Evolutionary conservation across 2,888 invertebrate species (phyloP).

Genomic region (Graphium colonna): DNA sequence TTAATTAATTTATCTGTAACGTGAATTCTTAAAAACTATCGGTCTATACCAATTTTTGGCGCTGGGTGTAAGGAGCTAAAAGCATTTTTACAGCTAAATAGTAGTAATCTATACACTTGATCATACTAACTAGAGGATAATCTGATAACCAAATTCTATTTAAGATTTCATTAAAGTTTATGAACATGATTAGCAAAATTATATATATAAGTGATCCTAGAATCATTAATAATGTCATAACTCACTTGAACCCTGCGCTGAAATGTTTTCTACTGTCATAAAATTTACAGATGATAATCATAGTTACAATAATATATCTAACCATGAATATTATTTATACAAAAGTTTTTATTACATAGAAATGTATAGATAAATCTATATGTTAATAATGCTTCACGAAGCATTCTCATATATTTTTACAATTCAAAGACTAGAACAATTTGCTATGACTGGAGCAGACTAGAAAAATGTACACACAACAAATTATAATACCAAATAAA

Average conservation of each 20-base stretch:
- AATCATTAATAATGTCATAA: not conserved
- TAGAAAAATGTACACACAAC: constrained; percentile 30
- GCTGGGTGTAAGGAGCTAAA: constrained; percentile 6
- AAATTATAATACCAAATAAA: constrained; percentile 34
- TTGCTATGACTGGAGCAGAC: constrained; percentile 36
- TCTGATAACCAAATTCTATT: not conserved
- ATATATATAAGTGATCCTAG: not conserved
- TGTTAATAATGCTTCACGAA: constrained; percentile 5
- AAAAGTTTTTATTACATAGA: constrained; percentile 15
- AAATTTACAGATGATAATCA: constrained; percentile 14
- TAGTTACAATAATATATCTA: constrained; percentile 19
- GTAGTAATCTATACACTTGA: not conserved
- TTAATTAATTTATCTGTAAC: constrained; percentile 27
- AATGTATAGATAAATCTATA: constrained; percentile 8
- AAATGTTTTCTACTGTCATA: constrained; percentile 12
- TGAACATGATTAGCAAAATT: not conserved
- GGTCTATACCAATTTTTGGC: constrained; percentile 10
- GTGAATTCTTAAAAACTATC: constrained; percentile 22
- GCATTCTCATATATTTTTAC: constrained; percentile 16
- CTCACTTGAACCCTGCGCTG: constrained; percentile 24
- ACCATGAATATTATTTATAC: constrained; percentile 14
- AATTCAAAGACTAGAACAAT: constrained; percentile 34
- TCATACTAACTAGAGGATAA: not conserved
- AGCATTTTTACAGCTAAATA: constrained; percentile 17
- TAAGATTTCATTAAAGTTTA: not conserved